A percentile compares a stretch with the other conserved stretches of the same genome.
Evolutionary conservation across 2,888 invertebrate genomes (phyloP).

Genomic region (Cremastobaeus sp.): DNA sequence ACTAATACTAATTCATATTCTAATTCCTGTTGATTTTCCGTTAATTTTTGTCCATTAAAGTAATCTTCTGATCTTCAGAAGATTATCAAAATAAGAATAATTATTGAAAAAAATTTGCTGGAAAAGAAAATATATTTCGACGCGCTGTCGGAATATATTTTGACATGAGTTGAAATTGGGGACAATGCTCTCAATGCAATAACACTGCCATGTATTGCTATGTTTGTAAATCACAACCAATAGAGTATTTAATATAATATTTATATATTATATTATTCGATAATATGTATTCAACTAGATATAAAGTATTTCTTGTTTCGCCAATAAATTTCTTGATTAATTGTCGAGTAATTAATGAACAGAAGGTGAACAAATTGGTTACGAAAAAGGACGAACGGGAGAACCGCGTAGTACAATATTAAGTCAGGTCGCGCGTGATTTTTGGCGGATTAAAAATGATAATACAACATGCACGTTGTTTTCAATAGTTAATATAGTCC

Average conservation of each 20-base stretch:
- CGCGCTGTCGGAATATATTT: no score
- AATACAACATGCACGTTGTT: conserved; percentile 13
- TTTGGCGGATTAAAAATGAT: neutral
- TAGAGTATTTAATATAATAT: conserved; percentile 70
- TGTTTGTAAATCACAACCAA: conserved; percentile 77
- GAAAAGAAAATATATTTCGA: neutral
- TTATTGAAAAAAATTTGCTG: no score
- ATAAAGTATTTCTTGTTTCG: conserved; percentile 33
- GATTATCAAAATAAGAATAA: no score
- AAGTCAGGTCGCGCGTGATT: neutral
- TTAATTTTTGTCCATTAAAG: no score
- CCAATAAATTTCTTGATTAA: conserved; percentile 40
- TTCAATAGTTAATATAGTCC: conserved; percentile 30
- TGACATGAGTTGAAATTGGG: conserved; percentile 49
- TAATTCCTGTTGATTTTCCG: no score
- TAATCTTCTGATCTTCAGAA: no score
- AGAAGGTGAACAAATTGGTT: no score
- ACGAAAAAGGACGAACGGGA: no score
- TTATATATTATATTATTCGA: conserved; percentile 21
- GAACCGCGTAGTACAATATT: neutral
- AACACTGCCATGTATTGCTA: conserved; percentile 69
- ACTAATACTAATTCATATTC: no score
- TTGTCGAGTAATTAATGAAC: conserved; percentile 39
- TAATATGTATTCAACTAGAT: conserved; percentile 66
- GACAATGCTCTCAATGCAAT: conserved; percentile 45